Evolutionary conservation across 2,888 invertebrate genomes (phyloP), one percentile per base, ranked within the genome.

Genomic region (Drosophila testacea): DNA sequence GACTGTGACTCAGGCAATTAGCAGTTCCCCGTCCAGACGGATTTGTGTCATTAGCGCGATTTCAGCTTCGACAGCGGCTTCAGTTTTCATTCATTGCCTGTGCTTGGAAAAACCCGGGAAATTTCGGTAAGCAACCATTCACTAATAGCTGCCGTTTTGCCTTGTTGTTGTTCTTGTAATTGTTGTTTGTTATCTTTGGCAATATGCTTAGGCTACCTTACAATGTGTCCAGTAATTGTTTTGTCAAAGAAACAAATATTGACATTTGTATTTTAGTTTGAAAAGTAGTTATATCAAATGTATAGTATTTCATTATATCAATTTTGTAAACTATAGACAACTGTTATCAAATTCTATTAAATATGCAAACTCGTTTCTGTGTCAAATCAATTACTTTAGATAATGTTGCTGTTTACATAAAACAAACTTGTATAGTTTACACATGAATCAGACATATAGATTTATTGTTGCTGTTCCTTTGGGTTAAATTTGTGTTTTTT

Each of bases 371-470:
- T 22, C 22, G 0, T 22, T 22, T 3, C 2, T 22, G 2, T 3
- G 22, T 22, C 22, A 22, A 22, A 22, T 22, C 3, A 22, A 22
- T 22, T 22, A 22, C 1, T 22, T 22, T 22, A 22, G 16, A 22
- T 2, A 22, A 9, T 7, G 32, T 22, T 22, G 22, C 22, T 5
- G 59, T 71, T 57, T 70, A 34, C 46, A 73, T 48, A 42, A 7
- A 9, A 38, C 27, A 56, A 38, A 44, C 13, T 27, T 36, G 28
- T 51, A 52, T 41, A 57, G 64, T 89, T 82, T 85, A 85, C 88
- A 88, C 80, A 79, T 74, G 77, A 82, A 77, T 88, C 85, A 89
- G 75, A 88, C 83, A 89, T 73, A 52, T 67, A 89, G 73, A 83
- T 83, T 88, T 83, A 86, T 88, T 86, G 84, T 83, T 83, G 66